Conservation (phyloP, 2,113 vertebrate genomes). For the Chaetops frenatus region DNA sequence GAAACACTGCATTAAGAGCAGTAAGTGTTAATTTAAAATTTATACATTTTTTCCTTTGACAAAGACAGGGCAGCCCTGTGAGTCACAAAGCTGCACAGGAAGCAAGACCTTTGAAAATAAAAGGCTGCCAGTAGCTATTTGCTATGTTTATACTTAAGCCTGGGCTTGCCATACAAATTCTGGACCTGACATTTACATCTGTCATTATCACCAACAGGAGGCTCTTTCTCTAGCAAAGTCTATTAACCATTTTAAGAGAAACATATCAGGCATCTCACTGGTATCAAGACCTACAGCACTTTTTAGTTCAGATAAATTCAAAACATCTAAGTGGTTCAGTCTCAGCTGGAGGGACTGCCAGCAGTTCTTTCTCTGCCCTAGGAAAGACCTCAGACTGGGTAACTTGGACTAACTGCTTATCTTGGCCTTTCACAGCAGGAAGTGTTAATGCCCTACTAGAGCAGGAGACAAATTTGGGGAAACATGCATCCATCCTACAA, state of each 20-base stretch:
- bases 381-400: not conserved
- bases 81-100: not conserved
- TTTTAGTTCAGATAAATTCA: not conserved
- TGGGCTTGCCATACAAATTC: not conserved
- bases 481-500: conserved; percentile 8
- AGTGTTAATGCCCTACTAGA: not conserved
- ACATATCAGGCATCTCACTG: not conserved
- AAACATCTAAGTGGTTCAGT: not conserved
- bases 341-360: not conserved
- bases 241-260: not conserved
- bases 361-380: not conserved
- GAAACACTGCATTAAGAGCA: not conserved
- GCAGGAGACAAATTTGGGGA: not conserved
- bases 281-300: not conserved
- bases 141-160: not conserved
- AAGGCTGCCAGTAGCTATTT: not conserved
- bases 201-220: not conserved
- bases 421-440: not conserved
- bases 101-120: not conserved
- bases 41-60: not conserved
- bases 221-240: not conserved
- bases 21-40: not conserved
- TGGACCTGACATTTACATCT: not conserved
- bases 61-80: not conserved
- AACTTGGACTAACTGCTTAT: not conserved